These are phyloP conservation scores for Xanthorhoe designata DNA, from an alignment of 2,888 invertebrate species.

Conservation along the genomic window DNA sequence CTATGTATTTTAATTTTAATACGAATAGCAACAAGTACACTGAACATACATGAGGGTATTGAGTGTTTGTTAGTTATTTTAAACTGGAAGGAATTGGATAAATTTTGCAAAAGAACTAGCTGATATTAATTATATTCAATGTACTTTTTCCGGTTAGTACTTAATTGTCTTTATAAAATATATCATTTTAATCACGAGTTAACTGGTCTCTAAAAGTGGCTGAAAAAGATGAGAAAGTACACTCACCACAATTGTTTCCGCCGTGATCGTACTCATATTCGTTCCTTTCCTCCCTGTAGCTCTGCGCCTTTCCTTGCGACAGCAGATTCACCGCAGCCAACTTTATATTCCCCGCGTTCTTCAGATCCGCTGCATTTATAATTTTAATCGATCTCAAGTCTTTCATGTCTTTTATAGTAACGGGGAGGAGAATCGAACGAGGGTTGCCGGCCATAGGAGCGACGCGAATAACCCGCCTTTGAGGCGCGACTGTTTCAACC, in stretches of 20 bases:
- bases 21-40: no score
- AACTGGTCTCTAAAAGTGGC: neutral
- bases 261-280: constrained; percentile 74
- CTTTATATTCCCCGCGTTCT: constrained; percentile 83
- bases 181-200: neutral
- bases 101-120: no score
- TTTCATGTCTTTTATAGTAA: constrained; percentile 89
- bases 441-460: constrained; percentile 83
- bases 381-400: constrained; percentile 90
- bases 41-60: no score
- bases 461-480: constrained; percentile 74
- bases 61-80: no score
- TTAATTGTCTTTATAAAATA: no score
- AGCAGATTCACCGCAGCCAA: constrained; percentile 80
- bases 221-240: neutral
- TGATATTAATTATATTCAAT: no score
- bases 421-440: constrained; percentile 89
- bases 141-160: no score
- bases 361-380: constrained; percentile 87
- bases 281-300: constrained; percentile 68
- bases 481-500: constrained; percentile 75
- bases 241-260: constrained; percentile 73
- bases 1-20: no score
- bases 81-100: no score
- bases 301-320: constrained; percentile 74